Evolutionary conservation across 2,888 invertebrate genomes (phyloP).

Genomic region (Caenorhabditis afra): DNA sequence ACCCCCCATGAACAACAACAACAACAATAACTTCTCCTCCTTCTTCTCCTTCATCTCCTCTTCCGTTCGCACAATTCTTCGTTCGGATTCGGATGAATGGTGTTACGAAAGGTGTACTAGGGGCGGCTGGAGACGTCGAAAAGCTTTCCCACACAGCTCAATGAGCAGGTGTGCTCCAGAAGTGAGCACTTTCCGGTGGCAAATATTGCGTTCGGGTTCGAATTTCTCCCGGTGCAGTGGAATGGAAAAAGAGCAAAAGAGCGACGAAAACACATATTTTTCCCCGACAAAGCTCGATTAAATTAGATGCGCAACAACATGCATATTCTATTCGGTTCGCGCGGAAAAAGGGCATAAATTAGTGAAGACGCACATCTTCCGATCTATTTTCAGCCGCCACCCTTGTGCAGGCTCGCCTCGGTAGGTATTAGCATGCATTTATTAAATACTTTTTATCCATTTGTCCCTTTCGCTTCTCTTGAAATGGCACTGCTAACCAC

Average conservation of each 20-base stretch:
- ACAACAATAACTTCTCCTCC: background rate
- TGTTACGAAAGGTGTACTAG: too few species aligned
- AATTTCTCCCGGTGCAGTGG: background rate
- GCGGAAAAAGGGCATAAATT: constrained; percentile 21
- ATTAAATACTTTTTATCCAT: background rate
- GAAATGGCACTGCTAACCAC: background rate
- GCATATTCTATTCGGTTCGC: background rate
- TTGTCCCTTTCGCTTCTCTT: background rate
- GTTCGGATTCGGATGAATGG: too few species aligned
- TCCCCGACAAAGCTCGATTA: too few species aligned
- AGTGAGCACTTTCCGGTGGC: constrained; percentile 3
- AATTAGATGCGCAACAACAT: too few species aligned
- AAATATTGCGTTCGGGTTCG: background rate
- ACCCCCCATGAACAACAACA: background rate
- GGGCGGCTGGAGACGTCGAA: too few species aligned
- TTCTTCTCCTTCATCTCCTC: too few species aligned
- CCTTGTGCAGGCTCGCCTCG: constrained; percentile 38
- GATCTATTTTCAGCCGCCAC: constrained; percentile 43
- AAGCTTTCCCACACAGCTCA: constrained; percentile 1
- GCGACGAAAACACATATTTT: too few species aligned
- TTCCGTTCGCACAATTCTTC: too few species aligned
- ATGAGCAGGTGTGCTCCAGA: constrained; percentile 15
- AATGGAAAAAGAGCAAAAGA: background rate
- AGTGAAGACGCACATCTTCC: too few species aligned
- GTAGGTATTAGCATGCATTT: constrained; percentile 27